Conservation (phyloP, 2,797 vertebrate genomes). For the Ptychadena robeensis region DNA sequence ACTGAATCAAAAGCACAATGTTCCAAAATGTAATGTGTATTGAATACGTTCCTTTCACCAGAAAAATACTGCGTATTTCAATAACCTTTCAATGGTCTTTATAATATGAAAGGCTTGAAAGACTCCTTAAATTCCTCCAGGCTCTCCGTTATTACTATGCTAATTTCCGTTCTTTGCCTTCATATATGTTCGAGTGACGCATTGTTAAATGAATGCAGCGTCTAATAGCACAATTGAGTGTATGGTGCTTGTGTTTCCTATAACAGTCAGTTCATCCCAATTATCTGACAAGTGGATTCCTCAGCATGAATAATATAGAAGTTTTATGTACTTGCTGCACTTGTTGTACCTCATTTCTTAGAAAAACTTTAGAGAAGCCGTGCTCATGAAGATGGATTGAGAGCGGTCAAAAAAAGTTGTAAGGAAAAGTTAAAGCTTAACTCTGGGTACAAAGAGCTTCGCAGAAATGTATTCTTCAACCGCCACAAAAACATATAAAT, state of each 20-base stretch:
- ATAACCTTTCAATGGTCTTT: conserved; percentile 43
- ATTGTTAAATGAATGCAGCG: conserved; percentile 32
- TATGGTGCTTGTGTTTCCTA: not conserved
- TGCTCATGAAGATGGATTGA: not conserved
- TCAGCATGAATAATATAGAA: not conserved
- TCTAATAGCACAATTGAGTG: conserved; percentile 28
- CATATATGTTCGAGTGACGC: conserved; percentile 22
- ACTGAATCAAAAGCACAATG: not conserved
- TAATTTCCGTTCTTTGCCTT: conserved; percentile 38
- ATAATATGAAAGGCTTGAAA: conserved; percentile 49
- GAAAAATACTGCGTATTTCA: conserved; percentile 18
- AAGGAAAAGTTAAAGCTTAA: no score
- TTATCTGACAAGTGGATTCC: conserved; percentile 9
- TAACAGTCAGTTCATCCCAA: conserved; percentile 9
- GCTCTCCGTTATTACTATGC: conserved; percentile 53
- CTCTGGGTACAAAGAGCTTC: no score
- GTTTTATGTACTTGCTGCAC: conserved; percentile 7
- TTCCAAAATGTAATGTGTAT: conserved; percentile 17
- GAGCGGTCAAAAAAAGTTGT: not conserved
- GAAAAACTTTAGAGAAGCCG: not conserved
- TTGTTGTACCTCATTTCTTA: not conserved
- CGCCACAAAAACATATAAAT: no score
- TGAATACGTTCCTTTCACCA: conserved; percentile 24
- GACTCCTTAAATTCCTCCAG: conserved; percentile 11
- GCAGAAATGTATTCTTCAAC: no score